Evolutionary conservation across 2,888 invertebrate species (phyloP), one percentile per base, ranked within the genome.

Genomic region (Epsilonema sp.): DNA sequence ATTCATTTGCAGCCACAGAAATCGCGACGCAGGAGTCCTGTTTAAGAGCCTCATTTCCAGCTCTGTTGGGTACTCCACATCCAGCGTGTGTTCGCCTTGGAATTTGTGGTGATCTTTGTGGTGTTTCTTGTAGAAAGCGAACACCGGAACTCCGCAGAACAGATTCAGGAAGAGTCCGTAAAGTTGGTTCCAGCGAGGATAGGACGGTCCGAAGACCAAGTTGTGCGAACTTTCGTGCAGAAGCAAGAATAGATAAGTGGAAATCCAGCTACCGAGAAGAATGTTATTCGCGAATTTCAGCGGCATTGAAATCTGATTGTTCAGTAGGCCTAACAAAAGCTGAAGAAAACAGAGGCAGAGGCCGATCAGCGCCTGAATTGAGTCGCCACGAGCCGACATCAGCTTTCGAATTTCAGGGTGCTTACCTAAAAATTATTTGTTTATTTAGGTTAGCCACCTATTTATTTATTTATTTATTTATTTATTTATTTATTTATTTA

Each of bases 101-200:
- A 48, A 55, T 16, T 57, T 51, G 47, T 67, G 67, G 52, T 67
- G 67, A 47, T 66, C 65, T 2, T 60, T 50, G n/a, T 67, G 67
- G 51, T 67, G 67, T 49, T 64, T 65, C 52, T 63, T 64, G 56
- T 66, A 67, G 24, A 65, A 62, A 2, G 66, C 61, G 2, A 65
- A 64, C 58, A 66, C 60, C 1, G 67, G 67, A 8, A 63, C 56
- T 8, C 56, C 61, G 23, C 64, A 55, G 1, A 66, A 65, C 24
- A 67, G 56, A 49, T 67, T 67, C 40, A 62, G 61, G 44, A 62
- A 53, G 37, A 65, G 56, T 37, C 66, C 65, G 21, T 67, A 53
- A 1, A 59, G 39, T 25, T 65, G 51, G 50, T 66, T 66, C 46
- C 56, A 54, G 36, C 55, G 52, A 2, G 62, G 62, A 36, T 56